These are phyloP conservation scores for Pachymerium ferrugineum DNA, from an alignment of 2,888 invertebrate genomes.

Conservation along the genomic window DNA sequence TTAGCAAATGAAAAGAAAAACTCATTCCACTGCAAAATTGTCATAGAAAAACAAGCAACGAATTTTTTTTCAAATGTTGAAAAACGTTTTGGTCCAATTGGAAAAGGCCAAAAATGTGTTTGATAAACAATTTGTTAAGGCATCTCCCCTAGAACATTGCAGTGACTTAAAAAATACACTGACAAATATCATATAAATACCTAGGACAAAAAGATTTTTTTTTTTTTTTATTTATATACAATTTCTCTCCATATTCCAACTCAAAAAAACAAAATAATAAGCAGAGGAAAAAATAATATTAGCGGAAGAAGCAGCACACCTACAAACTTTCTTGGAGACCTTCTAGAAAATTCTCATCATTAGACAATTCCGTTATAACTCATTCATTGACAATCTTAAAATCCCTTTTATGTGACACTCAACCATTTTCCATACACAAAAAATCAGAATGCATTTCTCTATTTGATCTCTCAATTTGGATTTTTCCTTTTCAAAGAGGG, in stretches of 20 bases:
- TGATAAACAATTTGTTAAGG: constrained; percentile 13
- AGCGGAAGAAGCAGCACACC: too few species aligned
- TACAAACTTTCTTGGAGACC: constrained; percentile 24
- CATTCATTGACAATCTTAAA: too few species aligned
- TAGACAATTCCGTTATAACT: too few species aligned
- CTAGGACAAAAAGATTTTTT: too few species aligned
- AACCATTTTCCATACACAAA: too few species aligned
- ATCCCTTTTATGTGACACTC: neutral
- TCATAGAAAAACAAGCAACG: too few species aligned
- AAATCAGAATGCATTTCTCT: constrained; percentile 20
- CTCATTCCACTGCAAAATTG: too few species aligned
- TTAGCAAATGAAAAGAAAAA: too few species aligned
- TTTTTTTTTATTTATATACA: neutral
- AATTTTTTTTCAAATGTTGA: too few species aligned
- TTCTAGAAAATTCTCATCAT: too few species aligned
- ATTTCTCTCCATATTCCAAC: neutral
- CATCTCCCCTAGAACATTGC: constrained; percentile 6
- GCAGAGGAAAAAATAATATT: neutral
- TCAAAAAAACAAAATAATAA: neutral
- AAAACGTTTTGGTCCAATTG: neutral
- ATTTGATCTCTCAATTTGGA: neutral
- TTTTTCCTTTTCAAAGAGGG: constrained; percentile 31
- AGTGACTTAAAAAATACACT: too few species aligned
- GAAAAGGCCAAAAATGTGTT: constrained; percentile 13
- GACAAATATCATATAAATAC: too few species aligned